These are phyloP conservation scores for Boleophthalmus pectinirostris DNA, from an alignment of 2,113 vertebrate genomes.

Conservation along the genomic window DNA sequence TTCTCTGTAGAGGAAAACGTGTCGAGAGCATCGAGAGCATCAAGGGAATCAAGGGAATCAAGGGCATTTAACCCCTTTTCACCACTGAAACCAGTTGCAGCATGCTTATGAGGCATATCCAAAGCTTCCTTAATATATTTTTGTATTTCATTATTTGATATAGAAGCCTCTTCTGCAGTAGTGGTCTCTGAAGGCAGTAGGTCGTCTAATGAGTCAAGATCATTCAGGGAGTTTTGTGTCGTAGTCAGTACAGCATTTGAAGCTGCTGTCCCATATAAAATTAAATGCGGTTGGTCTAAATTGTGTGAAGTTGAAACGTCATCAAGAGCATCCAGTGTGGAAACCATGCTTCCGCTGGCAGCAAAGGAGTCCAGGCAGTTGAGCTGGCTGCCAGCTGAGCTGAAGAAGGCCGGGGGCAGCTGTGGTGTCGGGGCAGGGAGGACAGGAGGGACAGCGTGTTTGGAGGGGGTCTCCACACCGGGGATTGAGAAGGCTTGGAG, in stretches of 20 bases:
- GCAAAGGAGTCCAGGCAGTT: slow-evolving; percentile 80
- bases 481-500: slow-evolving; percentile 75
- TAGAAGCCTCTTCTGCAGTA: not conserved
- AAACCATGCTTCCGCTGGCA: slow-evolving; percentile 17
- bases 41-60: slow-evolving; percentile 29
- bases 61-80: not conserved
- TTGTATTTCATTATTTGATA: not conserved
- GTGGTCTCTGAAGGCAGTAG: slow-evolving; percentile 20
- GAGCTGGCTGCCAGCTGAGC: slow-evolving; percentile 42
- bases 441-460: slow-evolving; percentile 62
- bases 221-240: slow-evolving; percentile 20
- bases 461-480: slow-evolving; percentile 52
- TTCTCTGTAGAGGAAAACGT: slow-evolving; percentile 74
- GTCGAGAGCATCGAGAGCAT: slow-evolving; percentile 75
- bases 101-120: not conserved
- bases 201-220: slow-evolving; percentile 52
- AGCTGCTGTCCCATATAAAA: not conserved
- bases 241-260: not conserved
- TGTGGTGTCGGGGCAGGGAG: slow-evolving; percentile 81
- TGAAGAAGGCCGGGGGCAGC: slow-evolving; percentile 82
- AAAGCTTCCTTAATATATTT: slow-evolving; percentile 22
- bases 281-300: slow-evolving; percentile 14
- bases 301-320: slow-evolving; percentile 22
- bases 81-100: not conserved
- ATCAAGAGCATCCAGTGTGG: slow-evolving; percentile 54